Conservation (phyloP, 2,888 invertebrate genomes). For the Bellardia bayeri region DNA sequence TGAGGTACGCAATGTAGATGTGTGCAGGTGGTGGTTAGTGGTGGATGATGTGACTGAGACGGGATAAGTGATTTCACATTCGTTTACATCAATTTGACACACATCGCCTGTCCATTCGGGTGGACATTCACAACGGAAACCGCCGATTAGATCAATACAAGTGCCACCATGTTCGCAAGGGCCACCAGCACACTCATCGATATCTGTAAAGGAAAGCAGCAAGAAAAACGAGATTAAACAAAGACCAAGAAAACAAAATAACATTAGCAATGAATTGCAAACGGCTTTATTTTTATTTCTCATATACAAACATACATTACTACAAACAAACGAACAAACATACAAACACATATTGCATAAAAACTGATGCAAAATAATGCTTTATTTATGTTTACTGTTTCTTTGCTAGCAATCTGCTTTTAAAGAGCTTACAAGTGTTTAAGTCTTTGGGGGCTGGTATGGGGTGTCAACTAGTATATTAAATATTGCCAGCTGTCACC, state of each 20-base stretch:
- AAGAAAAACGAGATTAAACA: constrained; percentile 58
- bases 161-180: constrained; percentile 96
- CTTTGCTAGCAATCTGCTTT: constrained; percentile 9
- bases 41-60: constrained; percentile 34
- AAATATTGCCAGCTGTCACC: too few species aligned
- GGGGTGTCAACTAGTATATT: too few species aligned
- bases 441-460: background rate
- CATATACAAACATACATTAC: background rate
- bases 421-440: constrained; percentile 10
- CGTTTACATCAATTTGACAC: constrained; percentile 87
- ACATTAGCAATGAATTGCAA: constrained; percentile 36
- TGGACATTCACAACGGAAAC: constrained; percentile 94
- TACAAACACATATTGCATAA: background rate
- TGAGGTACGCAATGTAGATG: constrained; percentile 73
- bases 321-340: background rate
- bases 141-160: constrained; percentile 93
- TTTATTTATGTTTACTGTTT: constrained; percentile 41
- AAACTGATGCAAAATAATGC: constrained; percentile 61
- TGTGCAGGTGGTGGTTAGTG: constrained; percentile 54
- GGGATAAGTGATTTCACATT: constrained; percentile 83
- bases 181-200: constrained; percentile 95
- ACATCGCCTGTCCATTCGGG: constrained; percentile 94
- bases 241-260: constrained; percentile 14
- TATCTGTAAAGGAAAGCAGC: constrained; percentile 85
- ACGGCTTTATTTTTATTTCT: constrained; percentile 19